Evolutionary conservation across 2,888 invertebrate species (phyloP).

Genomic region (Thereva nobilitata): DNA sequence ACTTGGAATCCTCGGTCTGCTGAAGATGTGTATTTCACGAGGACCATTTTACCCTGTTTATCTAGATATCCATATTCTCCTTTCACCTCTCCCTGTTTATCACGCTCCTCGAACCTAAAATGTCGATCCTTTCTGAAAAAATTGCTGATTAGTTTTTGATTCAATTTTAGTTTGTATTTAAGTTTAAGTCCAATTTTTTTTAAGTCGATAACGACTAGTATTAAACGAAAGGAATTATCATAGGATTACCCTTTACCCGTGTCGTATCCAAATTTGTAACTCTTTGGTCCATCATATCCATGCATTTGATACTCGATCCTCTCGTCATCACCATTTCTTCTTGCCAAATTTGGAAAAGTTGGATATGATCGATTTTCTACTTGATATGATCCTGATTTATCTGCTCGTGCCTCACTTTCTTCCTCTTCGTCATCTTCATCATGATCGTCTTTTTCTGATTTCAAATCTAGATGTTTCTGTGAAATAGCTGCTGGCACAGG

Average conservation of each 20-base stretch:
- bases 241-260: conserved; percentile 76
- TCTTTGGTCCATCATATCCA: conserved; percentile 79
- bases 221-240: neutral
- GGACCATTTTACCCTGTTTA: conserved; percentile 72
- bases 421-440: neutral
- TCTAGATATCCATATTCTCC: conserved; percentile 84
- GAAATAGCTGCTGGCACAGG: conserved; percentile 50
- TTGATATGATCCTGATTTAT: neutral
- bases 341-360: neutral
- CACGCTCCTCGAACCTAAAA: conserved; percentile 78
- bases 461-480: too few relatives aligned
- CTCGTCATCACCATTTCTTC: conserved; percentile 18
- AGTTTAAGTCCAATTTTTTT: too few relatives aligned
- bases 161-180: neutral
- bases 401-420: neutral
- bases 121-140: conserved; percentile 73
- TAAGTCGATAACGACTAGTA: neutral
- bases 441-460: neutral
- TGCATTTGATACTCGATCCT: conserved; percentile 75
- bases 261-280: conserved; percentile 83
- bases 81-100: conserved; percentile 73
- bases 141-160: conserved; percentile 32
- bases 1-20: conserved; percentile 73
- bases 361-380: neutral
- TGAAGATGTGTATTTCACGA: conserved; percentile 75